These are phyloP conservation scores for Diloba caeruleocephala DNA, from an alignment of 2,888 invertebrate species.

Conservation along the genomic window DNA sequence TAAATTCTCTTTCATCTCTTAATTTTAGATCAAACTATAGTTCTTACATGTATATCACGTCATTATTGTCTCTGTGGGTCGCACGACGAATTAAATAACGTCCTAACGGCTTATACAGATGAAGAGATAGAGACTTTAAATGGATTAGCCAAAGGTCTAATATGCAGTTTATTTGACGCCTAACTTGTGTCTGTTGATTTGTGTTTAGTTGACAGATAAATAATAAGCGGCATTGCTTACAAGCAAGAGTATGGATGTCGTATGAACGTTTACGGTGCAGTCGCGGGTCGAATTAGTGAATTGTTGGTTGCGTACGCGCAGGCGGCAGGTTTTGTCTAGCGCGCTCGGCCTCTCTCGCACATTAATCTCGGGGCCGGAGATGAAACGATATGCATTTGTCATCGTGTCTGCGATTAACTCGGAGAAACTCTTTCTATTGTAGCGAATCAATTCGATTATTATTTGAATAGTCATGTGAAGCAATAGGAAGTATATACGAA, in stretches of 20 bases:
- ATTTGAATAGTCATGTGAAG: constrained; percentile 70
- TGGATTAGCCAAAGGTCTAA: constrained; percentile 46
- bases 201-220: constrained; percentile 79
- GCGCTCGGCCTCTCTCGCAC: constrained; percentile 76
- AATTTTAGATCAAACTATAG: constrained; percentile 88
- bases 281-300: constrained; percentile 79
- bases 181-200: constrained; percentile 66
- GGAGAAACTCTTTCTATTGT: constrained; percentile 83
- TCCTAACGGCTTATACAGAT: constrained; percentile 49
- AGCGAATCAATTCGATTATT: constrained; percentile 84
- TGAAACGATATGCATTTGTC: constrained; percentile 88
- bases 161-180: constrained; percentile 41
- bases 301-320: constrained; percentile 77
- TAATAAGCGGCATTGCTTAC: constrained; percentile 85
- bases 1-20: constrained; percentile 87
- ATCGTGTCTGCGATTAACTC: constrained; percentile 84
- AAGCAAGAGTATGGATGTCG: constrained; percentile 77
- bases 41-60: constrained; percentile 86
- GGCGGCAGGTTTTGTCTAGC: constrained; percentile 85
- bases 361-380: constrained; percentile 85
- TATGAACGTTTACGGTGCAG: constrained; percentile 75
- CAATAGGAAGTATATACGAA: constrained; percentile 61
- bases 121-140: constrained; percentile 61
- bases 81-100: constrained; percentile 59
- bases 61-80: constrained; percentile 84